A percentile compares a stretch with the other conserved stretches of the same genome.
Evolutionary conservation across 2,113 vertebrate species (phyloP).

Genomic region (Trachemys scripta): DNA sequence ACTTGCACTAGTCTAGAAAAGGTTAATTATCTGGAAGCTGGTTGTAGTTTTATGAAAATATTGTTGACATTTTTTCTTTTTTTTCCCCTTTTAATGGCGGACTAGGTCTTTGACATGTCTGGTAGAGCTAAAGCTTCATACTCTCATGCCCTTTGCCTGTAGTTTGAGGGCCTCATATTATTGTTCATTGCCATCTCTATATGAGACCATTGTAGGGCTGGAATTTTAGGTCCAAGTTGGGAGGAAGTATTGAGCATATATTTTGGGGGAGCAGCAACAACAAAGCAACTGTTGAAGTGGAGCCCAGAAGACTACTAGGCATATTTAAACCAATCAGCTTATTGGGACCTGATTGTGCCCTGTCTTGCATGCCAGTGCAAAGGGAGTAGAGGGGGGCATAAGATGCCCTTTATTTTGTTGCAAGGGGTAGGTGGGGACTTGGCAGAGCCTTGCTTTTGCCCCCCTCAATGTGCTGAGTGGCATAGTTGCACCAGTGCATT

Average conservation of each 20-base stretch:
- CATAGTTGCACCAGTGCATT: background rate
- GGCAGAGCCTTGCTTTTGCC: background rate
- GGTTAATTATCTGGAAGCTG: background rate
- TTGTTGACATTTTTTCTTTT: background rate
- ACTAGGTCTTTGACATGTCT: background rate
- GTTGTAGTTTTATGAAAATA: background rate
- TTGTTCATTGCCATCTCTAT: background rate
- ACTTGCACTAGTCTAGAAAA: background rate
- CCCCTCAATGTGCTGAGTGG: rapidly evolving
- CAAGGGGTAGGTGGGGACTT: rapidly evolving
- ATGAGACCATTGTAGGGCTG: background rate
- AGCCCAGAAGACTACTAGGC: background rate
- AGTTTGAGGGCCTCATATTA: background rate
- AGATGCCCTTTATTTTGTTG: rapidly evolving
- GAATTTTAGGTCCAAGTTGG: background rate
- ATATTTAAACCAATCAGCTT: background rate
- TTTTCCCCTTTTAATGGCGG: background rate
- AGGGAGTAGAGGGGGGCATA: rapidly evolving
- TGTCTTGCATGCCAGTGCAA: rapidly evolving
- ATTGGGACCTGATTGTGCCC: rapidly evolving
- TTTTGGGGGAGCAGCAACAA: background rate
- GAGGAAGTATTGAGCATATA: background rate
- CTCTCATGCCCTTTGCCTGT: background rate
- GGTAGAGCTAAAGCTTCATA: background rate
- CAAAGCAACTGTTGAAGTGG: rapidly evolving